Percentiles rank a stretch among this genome's conserved stretches.
Conservation (phyloP, 2,113 vertebrate species). For the Romanogobio albipinnatus region DNA sequence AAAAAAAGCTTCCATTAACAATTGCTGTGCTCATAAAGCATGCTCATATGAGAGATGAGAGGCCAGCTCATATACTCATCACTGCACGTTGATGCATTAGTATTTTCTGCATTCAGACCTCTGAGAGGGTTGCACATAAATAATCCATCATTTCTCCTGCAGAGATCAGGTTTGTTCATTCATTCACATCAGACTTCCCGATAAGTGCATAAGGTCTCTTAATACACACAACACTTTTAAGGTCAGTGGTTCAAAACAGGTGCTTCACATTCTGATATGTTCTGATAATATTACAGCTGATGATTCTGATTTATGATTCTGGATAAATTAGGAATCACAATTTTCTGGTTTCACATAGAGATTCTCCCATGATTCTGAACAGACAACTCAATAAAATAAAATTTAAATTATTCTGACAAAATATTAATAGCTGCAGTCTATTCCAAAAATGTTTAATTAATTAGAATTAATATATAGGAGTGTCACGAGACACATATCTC, state of each 20-base stretch:
- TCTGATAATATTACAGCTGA: background rate
- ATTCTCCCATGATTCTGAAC: no score
- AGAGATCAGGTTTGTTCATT: slow-evolving; percentile 19
- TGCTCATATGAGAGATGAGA: slow-evolving; percentile 13
- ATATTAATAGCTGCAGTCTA: no score
- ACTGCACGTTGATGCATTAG: slow-evolving; percentile 23
- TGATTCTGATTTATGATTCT: no score
- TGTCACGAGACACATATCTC: no score
- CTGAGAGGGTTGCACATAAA: slow-evolving; percentile 28
- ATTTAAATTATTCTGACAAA: no score
- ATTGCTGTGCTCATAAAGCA: slow-evolving; percentile 2
- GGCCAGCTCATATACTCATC: slow-evolving; percentile 8
- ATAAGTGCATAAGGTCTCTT: slow-evolving; percentile 7
- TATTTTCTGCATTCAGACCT: slow-evolving; percentile 31
- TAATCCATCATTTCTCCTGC: slow-evolving; percentile 32
- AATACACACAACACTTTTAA: background rate
- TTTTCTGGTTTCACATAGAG: no score
- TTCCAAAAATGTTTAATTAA: no score
- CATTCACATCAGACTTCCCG: background rate
- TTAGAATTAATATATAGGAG: no score
- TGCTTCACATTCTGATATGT: background rate
- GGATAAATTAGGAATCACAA: no score
- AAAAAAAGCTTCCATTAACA: background rate
- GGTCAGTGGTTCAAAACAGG: background rate
- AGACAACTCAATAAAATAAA: no score